A percentile compares a stretch with the other conserved stretches of the same genome.
phyloP scores from a whole-genome alignment of 2,888 invertebrate species.

The Trichopria drosophilae region DNA sequence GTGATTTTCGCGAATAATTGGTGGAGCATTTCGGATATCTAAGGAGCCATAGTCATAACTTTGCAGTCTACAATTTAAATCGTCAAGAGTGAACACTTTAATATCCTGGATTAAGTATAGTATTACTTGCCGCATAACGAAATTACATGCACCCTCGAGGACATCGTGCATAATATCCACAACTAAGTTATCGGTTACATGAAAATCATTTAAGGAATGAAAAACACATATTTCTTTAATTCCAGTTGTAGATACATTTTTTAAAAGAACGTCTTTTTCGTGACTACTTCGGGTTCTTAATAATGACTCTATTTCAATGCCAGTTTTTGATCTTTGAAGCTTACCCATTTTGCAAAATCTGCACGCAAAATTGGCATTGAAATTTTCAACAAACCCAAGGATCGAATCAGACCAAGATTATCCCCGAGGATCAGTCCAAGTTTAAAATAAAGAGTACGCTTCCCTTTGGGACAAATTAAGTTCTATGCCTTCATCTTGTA shows the following conservation, averaged over 20 bases:
- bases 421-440: constrained; percentile 27
- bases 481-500: constrained; percentile 26
- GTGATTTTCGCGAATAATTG: constrained; percentile 13
- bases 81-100: constrained; percentile 19
- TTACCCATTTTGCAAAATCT: constrained; percentile 29
- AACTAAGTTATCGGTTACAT: constrained; percentile 18
- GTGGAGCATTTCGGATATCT: constrained; percentile 21
- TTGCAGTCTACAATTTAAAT: constrained; percentile 22
- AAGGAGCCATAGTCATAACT: constrained; percentile 20
- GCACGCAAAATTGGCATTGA: constrained; percentile 29
- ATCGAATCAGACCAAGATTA: constrained; percentile 15
- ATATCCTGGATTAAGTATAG: constrained; percentile 22
- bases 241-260: constrained; percentile 11
- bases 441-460: constrained; percentile 25
- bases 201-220: constrained; percentile 7
- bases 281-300: constrained; percentile 10
- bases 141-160: too few species aligned
- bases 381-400: constrained; percentile 25
- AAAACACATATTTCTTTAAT: constrained; percentile 20
- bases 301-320: not conserved
- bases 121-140: too few species aligned
- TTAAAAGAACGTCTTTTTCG: constrained; percentile 1
- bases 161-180: constrained; percentile 24
- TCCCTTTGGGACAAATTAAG: constrained; percentile 9
- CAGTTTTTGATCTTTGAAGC: not conserved